Base-by-base conservation (phyloP, 2,888 invertebrate genomes). In the Drosophila picticornis region DNA sequence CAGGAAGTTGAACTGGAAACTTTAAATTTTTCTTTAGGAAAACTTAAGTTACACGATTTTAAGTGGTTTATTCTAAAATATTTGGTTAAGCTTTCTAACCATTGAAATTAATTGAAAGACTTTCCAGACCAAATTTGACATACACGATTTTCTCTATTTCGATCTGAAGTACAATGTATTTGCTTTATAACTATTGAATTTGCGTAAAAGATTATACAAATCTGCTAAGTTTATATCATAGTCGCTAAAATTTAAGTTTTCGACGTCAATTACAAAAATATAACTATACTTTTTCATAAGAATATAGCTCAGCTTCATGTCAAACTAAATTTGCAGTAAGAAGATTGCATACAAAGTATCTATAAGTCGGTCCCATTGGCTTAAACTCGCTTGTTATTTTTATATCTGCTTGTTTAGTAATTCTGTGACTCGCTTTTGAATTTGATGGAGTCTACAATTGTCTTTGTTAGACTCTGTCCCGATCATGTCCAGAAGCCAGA, bases 51-150 rank as follows among this genome's bases (percentile, higher is more conserved):
- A 7, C 19, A 36, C 16, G 36, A 19, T 19, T 36, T 36, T 2
- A 36, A 36, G 6, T 36, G 2, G 19, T 19, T 36, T 36, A 22
- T 11, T 43, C 11, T 13, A 6, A 43, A 9, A n/a, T 38, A n/a
- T 9, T 9, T 19, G 1, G 1, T n/a, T n/a, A 0, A 9, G n/a
- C 19, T 38, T 38, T 38, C 9, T 0, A n/a, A n/a, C 5, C n/a
- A 43, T 5, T 43, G 2, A n/a, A n/a, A n/a, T 43, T 6, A 2
- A 2, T 11, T n/a, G 0, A 43, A 43, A n/a, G 1, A 1, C 0
- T 11, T 11, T 1, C 11, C 11, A 43, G 11, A 40, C 5, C 40
- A 43, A 43, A n/a, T 43, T 22, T 22, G 43, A 13, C n/a, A n/a
- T 2, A 5, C 2, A 5, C 0, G 0, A 5, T 22, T 43, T 43